Conservation (phyloP, 1,140 invertebrate genomes). For the Drosophila oshimai region DNA sequence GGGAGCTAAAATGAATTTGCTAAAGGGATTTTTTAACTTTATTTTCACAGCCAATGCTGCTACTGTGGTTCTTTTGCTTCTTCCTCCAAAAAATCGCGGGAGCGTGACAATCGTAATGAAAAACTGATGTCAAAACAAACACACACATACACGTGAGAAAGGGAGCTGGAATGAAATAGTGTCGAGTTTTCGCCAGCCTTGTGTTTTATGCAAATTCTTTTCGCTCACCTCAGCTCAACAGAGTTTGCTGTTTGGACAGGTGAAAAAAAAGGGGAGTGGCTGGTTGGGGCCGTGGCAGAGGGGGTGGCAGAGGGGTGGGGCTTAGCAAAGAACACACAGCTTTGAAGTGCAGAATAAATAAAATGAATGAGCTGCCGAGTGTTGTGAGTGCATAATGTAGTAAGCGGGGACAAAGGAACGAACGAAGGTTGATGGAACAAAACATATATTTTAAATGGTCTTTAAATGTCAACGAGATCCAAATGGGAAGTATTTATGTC, state of each 20-base stretch:
- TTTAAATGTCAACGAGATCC: conserved; percentile 28
- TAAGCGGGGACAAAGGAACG: conserved; percentile 8
- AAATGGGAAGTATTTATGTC: not conserved
- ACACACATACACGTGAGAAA: not conserved
- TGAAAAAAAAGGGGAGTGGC: conserved; percentile 6
- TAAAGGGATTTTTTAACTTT: conserved; percentile 15
- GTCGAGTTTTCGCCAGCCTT: conserved; percentile 66
- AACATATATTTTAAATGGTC: conserved; percentile 38
- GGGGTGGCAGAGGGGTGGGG: not conserved
- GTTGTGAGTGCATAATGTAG: conserved; percentile 73
- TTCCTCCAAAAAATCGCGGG: conserved; percentile 21
- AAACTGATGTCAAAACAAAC: conserved; percentile 66
- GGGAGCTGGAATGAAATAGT: conserved; percentile 63
- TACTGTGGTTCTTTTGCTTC: conserved; percentile 19
- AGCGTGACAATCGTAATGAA: conserved; percentile 63
- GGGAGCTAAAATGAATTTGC: conserved; percentile 40
- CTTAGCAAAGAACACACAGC: conserved; percentile 47
- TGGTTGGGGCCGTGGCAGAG: not conserved
- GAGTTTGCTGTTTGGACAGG: conserved; percentile 67
- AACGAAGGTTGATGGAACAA: not conserved
- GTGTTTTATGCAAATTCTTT: conserved; percentile 75
- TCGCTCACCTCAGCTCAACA: conserved; percentile 48
- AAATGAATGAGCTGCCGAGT: conserved; percentile 73
- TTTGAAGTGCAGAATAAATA: conserved; percentile 80
- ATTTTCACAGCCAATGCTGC: not conserved